Evolutionary conservation across 2,113 vertebrate genomes (phyloP).

Genomic region (Theropithecus gelada): DNA sequence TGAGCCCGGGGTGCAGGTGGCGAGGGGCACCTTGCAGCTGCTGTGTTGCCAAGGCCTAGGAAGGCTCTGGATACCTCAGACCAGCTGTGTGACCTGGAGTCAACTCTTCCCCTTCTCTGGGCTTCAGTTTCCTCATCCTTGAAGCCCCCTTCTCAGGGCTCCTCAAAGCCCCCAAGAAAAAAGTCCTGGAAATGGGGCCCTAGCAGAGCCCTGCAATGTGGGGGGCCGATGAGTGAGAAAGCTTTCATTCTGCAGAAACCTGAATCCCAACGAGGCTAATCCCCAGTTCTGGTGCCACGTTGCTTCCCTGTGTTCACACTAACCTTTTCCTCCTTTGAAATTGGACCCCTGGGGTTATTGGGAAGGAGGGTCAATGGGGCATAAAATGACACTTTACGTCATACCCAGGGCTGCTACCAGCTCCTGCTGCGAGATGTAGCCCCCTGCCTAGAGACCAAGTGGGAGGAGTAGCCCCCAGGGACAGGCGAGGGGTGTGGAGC

Average conservation of each 20-base stretch:
- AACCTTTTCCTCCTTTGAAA: constrained; percentile 50
- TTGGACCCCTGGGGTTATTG: background rate
- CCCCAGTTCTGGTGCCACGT: background rate
- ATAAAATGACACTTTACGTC: background rate
- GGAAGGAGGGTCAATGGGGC: background rate
- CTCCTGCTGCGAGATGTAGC: background rate
- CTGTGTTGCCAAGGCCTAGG: background rate
- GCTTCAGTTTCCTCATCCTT: background rate
- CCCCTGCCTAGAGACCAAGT: background rate
- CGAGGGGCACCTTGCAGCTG: background rate
- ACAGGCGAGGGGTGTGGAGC: too few species aligned
- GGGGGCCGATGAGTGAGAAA: background rate
- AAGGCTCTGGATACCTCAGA: background rate
- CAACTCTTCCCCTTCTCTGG: background rate
- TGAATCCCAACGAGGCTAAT: constrained; percentile 12
- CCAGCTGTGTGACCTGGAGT: background rate
- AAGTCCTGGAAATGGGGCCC: background rate
- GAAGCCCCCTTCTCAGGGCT: background rate
- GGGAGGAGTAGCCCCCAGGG: background rate
- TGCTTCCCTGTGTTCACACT: constrained; percentile 9
- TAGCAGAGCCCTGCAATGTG: background rate
- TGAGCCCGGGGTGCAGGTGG: constrained; percentile 65
- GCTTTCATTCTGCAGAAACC: constrained; percentile 27
- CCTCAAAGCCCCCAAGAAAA: background rate
- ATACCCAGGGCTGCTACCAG: background rate